Conservation (phyloP, 2,888 invertebrate genomes). For the Allolobophora icterica region DNA sequence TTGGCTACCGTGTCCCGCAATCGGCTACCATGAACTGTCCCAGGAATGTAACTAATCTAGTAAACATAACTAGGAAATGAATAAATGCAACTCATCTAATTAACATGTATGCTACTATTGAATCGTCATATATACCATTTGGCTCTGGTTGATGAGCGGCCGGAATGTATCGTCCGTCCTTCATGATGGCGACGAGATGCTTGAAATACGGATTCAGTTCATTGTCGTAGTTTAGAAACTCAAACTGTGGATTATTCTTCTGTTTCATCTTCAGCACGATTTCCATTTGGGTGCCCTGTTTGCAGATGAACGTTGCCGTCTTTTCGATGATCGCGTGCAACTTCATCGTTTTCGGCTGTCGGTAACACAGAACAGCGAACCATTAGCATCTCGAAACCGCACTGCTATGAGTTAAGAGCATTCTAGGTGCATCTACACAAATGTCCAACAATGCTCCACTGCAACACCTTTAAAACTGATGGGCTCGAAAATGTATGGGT, state of each 20-base stretch:
- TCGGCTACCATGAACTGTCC: too few species aligned
- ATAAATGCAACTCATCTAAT: too few species aligned
- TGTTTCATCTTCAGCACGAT: conserved; percentile 97
- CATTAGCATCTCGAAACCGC: neutral
- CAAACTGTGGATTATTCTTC: conserved; percentile 87
- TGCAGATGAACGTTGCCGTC: conserved; percentile 72
- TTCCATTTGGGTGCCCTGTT: conserved; percentile 96
- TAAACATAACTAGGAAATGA: too few species aligned
- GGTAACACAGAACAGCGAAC: neutral
- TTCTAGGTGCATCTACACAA: neutral
- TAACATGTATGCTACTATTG: too few species aligned
- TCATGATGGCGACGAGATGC: conserved; percentile 67
- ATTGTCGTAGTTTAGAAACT: conserved; percentile 87
- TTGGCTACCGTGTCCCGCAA: too few species aligned
- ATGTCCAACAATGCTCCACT: neutral
- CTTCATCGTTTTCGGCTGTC: conserved; percentile 69
- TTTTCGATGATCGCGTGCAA: conserved; percentile 92
- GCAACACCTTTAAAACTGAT: neutral
- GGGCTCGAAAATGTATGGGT: too few species aligned
- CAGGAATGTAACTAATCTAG: too few species aligned
- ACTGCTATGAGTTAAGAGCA: neutral
- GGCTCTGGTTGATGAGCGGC: neutral
- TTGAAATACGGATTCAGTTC: conserved; percentile 87
- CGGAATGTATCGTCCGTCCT: conserved; percentile 60
- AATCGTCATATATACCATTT: neutral